Evolutionary conservation across 2,797 vertebrate species (phyloP), one percentile per base, ranked within the genome.

Genomic region (Chrysocyon brachyurus): DNA sequence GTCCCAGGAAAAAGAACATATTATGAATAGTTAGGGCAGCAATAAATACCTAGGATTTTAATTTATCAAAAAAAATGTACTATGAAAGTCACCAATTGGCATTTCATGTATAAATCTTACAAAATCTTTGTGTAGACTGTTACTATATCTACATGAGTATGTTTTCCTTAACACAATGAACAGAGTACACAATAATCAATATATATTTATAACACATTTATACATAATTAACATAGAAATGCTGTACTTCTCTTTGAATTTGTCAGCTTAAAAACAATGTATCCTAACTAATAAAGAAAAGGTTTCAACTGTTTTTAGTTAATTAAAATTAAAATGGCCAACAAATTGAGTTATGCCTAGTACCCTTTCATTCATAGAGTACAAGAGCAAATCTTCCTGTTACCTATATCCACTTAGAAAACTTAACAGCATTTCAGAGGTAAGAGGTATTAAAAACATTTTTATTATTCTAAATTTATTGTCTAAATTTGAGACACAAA

Each of bases 201-300:
- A 63, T 4, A n/a, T 83, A 75, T 49, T 81, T 63, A 61, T 68
- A 75, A 88, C 36, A 16, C 26, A 79, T 33, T 88, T 85, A 68
- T 59, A 83, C 6, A 52, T 96, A 84, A 79, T 31, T 81, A 78
- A 72, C 61, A 57, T 6, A 82, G 63, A 94, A 87, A 94, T 90
- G 16, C 28, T 86, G 24, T 75, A 68, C 2, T 87, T 94, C 70
- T 90, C 33, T 92, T 92, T 49, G 21, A 73, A 72, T 64, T 78
- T 94, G 61, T 93, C 64, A n/a, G 52, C 31, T 90, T 46, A 22
- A 54, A 94, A 66, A 66, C 40, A 46, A 46, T 33, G 26, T 40
- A 72, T 86, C 75, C 17, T 82, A 82, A 73, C 12, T 56, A 21
- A 78, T 33, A 73, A 54, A 77, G 10, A 84, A 68, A 73, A 36